A percentile compares a stretch with the other conserved stretches of the same genome.
phyloP scores from a whole-genome alignment of 1,140 invertebrate genomes.

The Neuroterus valhalla region DNA sequence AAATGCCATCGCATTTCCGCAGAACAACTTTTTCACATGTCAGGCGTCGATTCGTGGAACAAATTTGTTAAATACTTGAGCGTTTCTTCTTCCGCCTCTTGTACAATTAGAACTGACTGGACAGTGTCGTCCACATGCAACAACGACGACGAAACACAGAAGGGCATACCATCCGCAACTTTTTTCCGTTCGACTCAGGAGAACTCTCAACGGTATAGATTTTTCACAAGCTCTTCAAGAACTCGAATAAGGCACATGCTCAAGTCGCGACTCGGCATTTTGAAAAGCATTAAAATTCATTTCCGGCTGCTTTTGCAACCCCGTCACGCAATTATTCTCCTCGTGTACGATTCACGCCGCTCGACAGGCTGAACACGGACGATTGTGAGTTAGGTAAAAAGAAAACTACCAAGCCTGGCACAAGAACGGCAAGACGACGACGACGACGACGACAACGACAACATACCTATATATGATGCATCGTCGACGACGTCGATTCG shows the following conservation, averaged over 20 bases:
- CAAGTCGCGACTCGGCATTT: conserved; percentile 27
- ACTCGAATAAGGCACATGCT: conserved; percentile 15
- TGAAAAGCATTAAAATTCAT: conserved; percentile 29
- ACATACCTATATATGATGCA: conserved; percentile 1
- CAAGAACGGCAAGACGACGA: not conserved
- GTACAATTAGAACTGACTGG: conserved; percentile 2
- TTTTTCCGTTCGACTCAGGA: not conserved
- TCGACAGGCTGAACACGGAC: conserved; percentile 23
- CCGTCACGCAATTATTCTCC: conserved; percentile 25
- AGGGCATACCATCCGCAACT: not conserved
- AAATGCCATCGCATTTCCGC: not conserved
- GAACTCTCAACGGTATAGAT: conserved; percentile 13
- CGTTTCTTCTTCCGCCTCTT: not conserved
- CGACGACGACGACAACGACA: not conserved
- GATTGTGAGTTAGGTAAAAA: conserved; percentile 20
- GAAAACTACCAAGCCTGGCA: conserved; percentile 15
- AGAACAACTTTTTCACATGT: not conserved
- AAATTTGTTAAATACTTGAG: conserved; percentile 11
- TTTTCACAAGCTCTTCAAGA: conserved; percentile 15
- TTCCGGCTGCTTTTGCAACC: conserved; percentile 26
- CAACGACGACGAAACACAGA: not conserved
- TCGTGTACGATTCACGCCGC: conserved; percentile 28
- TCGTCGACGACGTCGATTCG: not conserved
- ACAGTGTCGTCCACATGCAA: not conserved
- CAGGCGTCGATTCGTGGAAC: not conserved